A percentile compares a stretch with the other conserved stretches of the same genome.
phyloP scores from a whole-genome alignment of 2,113 vertebrate genomes.

The Ia io region DNA sequence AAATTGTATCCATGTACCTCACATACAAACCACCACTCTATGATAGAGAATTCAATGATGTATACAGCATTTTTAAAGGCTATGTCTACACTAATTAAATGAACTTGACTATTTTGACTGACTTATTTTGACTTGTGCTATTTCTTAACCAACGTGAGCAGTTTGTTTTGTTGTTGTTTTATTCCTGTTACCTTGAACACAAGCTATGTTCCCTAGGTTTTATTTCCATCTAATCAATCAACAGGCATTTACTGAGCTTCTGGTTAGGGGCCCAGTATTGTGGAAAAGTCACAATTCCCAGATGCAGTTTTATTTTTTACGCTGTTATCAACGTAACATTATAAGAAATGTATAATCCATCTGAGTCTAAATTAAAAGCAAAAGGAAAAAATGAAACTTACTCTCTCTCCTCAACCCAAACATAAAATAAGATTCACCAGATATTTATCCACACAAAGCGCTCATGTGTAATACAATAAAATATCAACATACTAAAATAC shows the following conservation, averaged over 20 bases:
- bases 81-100: background rate
- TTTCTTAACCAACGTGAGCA: background rate
- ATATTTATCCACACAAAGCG: background rate
- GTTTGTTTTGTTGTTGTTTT: background rate
- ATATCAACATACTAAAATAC: background rate
- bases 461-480: background rate
- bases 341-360: conserved; percentile 8
- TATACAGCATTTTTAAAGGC: background rate
- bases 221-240: background rate
- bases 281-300: background rate
- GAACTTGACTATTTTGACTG: background rate
- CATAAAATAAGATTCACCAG: background rate
- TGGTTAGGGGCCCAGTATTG: background rate
- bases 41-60: background rate
- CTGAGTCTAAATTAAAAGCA: background rate
- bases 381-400: background rate
- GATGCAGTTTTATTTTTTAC: conserved; percentile 1
- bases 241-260: background rate
- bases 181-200: background rate
- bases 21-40: background rate
- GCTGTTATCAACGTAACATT: background rate
- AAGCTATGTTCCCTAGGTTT: background rate
- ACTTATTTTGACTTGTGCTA: conserved; percentile 19
- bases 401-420: background rate
- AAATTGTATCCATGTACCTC: background rate